Evolutionary conservation across 2,113 vertebrate species (phyloP).

Genomic region (Crocuta crocuta): DNA sequence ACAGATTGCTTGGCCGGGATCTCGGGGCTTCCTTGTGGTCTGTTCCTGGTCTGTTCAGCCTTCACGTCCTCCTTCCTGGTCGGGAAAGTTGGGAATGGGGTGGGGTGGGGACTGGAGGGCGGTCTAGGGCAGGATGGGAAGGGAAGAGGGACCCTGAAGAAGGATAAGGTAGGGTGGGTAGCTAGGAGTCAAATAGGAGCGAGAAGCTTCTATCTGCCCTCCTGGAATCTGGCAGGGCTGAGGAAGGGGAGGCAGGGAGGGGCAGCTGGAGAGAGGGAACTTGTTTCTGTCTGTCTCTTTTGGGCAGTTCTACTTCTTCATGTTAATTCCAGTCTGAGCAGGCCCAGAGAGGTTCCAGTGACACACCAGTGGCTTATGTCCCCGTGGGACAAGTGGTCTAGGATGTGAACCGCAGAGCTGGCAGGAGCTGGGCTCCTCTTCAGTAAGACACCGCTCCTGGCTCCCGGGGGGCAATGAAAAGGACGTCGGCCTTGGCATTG

Average conservation of each 20-base stretch:
- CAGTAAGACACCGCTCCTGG: conserved; percentile 91
- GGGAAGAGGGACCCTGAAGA: background rate
- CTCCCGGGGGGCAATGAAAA: conserved; percentile 91
- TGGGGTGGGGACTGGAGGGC: background rate
- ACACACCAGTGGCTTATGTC: conserved; percentile 69
- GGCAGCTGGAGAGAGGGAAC: background rate
- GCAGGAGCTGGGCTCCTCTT: conserved; percentile 66
- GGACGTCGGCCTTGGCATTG: conserved; percentile 94
- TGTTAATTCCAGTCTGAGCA: conserved; percentile 81
- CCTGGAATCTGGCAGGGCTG: background rate
- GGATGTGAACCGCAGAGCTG: background rate
- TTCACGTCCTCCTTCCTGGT: conserved; percentile 13
- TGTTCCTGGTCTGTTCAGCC: background rate
- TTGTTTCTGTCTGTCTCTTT: conserved; percentile 17
- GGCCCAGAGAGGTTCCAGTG: conserved; percentile 81
- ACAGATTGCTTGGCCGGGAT: background rate
- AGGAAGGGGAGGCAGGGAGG: background rate
- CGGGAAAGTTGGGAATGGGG: background rate
- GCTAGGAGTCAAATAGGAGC: conserved; percentile 24
- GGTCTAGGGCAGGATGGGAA: background rate
- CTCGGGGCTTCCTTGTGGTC: background rate
- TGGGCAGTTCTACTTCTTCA: conserved; percentile 36
- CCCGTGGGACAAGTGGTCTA: conserved; percentile 51
- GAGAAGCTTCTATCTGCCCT: conserved; percentile 10
- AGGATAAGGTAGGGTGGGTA: background rate